Base-by-base conservation (phyloP, 1,140 invertebrate genomes). In the Bombus superbus region DNA sequence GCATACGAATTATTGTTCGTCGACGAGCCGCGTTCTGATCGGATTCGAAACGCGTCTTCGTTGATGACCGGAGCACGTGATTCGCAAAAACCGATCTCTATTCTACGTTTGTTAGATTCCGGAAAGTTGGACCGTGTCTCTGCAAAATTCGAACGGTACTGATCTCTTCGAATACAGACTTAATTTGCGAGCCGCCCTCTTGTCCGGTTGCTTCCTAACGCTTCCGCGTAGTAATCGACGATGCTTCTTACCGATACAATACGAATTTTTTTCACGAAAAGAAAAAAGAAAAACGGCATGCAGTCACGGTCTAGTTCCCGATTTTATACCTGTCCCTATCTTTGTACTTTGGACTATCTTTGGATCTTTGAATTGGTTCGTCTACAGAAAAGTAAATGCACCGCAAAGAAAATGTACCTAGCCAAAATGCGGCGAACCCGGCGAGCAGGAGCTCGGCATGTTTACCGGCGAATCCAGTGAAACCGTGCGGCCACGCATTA, bases 401-500 rank as follows among this genome's bases (percentile, higher is more conserved):
- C 47, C 18, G 47, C 1, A 53, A 6, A 22, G 8, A 53, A 22
- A 18, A 22, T 8, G 18, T 53, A 22, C 5, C 5, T 22, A 22
- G 6, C 47, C 0, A 53, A 53, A 53, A 22, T 22, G 18, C 47
- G 47, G 1, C 18, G 8, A 22, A 53, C 6, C 47, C 47, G 5
- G 1, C 18, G 47, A 53, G 18, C 18, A 53, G 13, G 1, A 53
- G 18, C 47, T 22, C 6, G 47, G 6, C 2, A 22, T 22, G 47
- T 53, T 53, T 6, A 8, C 47, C 22, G 18, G 18, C 47, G 47
- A 53, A 53, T 53, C 18, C 18, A 6, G 5, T 53, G 47, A 53
- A 53, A 53, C 47, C 18, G 0, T 11, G 10, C 25, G 42, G 73
- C 59, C 32, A 32, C 64, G 69, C 92, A 93, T 94, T 93, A 93